Percentiles rank a stretch among this genome's conserved stretches.
phyloP scores from a whole-genome alignment of 1,140 invertebrate genomes.

The Drosophila prosaltans region DNA sequence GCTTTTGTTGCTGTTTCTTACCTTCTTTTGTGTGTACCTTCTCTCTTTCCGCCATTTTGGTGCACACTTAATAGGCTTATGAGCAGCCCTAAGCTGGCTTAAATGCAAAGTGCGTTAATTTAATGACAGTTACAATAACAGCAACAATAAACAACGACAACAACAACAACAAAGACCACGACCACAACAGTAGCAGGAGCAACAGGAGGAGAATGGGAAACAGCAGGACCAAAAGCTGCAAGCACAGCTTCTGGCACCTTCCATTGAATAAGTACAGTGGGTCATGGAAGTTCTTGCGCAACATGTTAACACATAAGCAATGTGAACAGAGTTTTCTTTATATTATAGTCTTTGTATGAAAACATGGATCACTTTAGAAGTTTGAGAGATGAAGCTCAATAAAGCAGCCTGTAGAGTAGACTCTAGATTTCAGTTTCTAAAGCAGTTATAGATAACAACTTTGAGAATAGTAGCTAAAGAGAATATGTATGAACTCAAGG shows the following conservation, averaged over 20 bases:
- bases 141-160: constrained; percentile 3
- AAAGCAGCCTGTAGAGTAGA: no score
- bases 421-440: no score
- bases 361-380: no score
- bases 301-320: no score
- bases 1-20: neutral
- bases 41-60: neutral
- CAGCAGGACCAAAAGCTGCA: constrained; percentile 3
- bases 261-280: neutral
- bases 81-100: constrained; percentile 48
- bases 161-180: neutral
- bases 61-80: constrained; percentile 61
- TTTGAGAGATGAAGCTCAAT: no score
- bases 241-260: constrained; percentile 2
- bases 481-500: no score
- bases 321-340: no score
- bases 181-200: neutral
- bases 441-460: no score
- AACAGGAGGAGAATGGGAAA: neutral
- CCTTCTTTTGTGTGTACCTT: neutral
- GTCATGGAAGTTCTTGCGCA: neutral
- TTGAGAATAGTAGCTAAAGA: no score
- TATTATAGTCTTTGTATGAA: no score
- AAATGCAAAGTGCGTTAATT: constrained; percentile 69
- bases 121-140: constrained; percentile 58